Conservation (phyloP, 2,888 invertebrate genomes). For the Eristalis arbustorum region DNA sequence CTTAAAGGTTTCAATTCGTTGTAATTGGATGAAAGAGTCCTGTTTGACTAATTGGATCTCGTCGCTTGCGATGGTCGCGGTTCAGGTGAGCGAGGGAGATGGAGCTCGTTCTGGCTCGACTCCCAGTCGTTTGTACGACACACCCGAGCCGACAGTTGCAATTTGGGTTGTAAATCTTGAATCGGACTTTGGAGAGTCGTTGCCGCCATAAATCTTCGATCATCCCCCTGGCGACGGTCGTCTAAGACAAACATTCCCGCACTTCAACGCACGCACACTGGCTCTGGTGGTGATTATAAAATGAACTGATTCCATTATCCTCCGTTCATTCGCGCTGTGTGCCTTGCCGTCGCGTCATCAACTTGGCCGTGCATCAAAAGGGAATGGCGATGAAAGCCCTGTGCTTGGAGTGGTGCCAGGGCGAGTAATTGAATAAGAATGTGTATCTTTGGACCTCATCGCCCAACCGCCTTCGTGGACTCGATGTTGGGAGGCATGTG, state of each 20-base stretch:
- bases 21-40: not conserved
- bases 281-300: conserved; percentile 48
- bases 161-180: conserved; percentile 20
- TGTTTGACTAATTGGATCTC: not conserved
- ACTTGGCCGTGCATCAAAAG: conserved; percentile 63
- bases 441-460: not conserved
- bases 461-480: not conserved
- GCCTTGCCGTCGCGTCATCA: conserved; percentile 12
- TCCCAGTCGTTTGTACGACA: not conserved
- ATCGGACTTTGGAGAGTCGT: conserved; percentile 12
- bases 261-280: not conserved
- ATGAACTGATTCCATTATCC: conserved; percentile 64
- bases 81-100: not conserved
- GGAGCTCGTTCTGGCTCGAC: not conserved
- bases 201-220: conserved; percentile 1
- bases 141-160: not conserved
- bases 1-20: not conserved
- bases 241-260: conserved; percentile 46
- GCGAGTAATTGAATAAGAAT: conserved; percentile 62
- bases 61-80: not conserved
- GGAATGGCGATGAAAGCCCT: conserved; percentile 38
- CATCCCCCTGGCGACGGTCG: conserved; percentile 42
- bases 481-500: not conserved
- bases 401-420: conserved; percentile 48
- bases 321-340: conserved; percentile 20